Conservation (phyloP, 1,140 invertebrate species). For the Bemisia tabaci region DNA sequence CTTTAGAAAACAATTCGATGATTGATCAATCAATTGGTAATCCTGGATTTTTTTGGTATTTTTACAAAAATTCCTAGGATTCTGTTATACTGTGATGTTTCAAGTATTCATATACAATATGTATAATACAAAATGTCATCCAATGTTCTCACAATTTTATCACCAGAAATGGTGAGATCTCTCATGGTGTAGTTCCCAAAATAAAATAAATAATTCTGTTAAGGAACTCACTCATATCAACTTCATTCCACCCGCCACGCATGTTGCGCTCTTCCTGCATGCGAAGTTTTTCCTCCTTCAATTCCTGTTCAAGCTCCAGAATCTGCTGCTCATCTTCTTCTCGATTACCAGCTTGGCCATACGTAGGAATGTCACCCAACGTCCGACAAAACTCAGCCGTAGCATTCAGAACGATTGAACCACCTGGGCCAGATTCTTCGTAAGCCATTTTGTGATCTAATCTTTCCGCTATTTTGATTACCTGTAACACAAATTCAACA, state of each 20-base stretch:
- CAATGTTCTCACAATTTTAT: no score
- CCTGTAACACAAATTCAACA: slow-evolving; percentile 22
- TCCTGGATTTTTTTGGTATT: no score
- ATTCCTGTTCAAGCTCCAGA: slow-evolving; percentile 48
- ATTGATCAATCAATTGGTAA: no score
- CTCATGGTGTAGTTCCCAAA: no score
- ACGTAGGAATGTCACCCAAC: slow-evolving; percentile 87
- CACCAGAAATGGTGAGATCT: no score
- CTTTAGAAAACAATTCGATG: no score
- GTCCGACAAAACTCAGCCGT: slow-evolving; percentile 96
- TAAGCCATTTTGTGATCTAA: not conserved
- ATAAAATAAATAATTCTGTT: no score
- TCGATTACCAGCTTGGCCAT: slow-evolving; percentile 74
- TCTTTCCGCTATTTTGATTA: not conserved
- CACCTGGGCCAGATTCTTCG: slow-evolving; percentile 26
- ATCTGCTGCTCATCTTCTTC: slow-evolving; percentile 58
- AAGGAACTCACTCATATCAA: slow-evolving; percentile 43
- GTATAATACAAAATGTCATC: no score
- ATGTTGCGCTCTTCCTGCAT: slow-evolving; percentile 28
- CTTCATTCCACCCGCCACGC: slow-evolving; percentile 52
- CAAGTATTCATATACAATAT: no score
- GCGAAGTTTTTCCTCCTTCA: slow-evolving; percentile 35
- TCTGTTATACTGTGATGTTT: no score
- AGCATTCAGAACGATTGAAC: slow-evolving; percentile 70
- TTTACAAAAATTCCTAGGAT: no score